Base-by-base conservation (phyloP, 35 echinoderm and acorn worm species). In the Ptychodera flava region DNA sequence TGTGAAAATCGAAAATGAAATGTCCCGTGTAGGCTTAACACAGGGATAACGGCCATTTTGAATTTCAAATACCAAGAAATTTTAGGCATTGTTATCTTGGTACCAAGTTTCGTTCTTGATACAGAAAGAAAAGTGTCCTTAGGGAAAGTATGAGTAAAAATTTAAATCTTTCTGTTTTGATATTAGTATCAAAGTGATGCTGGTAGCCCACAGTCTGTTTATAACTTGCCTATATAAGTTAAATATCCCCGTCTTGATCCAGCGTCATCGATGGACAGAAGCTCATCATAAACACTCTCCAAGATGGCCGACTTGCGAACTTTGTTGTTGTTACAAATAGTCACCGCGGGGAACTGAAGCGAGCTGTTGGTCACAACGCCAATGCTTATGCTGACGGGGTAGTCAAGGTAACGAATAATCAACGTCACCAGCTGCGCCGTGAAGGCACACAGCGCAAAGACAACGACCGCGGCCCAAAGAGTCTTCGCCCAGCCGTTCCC, bases 301-400 rank as follows among this genome's bases (percentile, higher is more conserved):
- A 33, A 22, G 33, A 87, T 76, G 32, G 64, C 77, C 31, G 85
- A 87, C 33, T 33, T 33, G 10, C 85, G 29, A 1, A 87, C 64
- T 87, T 78, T 78, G 29, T 87, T 87, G 0, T 45, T 87, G 36
- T 87, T 78, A 31, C 64, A 78, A 35, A 87, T 78, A 2, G 64
- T 87, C 33, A 79, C 33, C 28, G 31, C 77, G 28, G 34, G 34
- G 22, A 78, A 78, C 0, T 33, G 0, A 2, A 78, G 28, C 64
- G 32, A 45, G 14, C 16, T 33, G 34, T 35, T 78, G 76, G 75
- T 87, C 0, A 87, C 75, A 15, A 87, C 64, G 78, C 34, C 34
- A 36, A 87, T 87, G 33, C 37, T 83, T 0, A 83, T 36, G 28
- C 30, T 83, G 1, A 83, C 82, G 16, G 82, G 82, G 37, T 83